phyloP scores from a whole-genome alignment of 2,888 invertebrate genomes.

The Terebella lapidaria region DNA sequence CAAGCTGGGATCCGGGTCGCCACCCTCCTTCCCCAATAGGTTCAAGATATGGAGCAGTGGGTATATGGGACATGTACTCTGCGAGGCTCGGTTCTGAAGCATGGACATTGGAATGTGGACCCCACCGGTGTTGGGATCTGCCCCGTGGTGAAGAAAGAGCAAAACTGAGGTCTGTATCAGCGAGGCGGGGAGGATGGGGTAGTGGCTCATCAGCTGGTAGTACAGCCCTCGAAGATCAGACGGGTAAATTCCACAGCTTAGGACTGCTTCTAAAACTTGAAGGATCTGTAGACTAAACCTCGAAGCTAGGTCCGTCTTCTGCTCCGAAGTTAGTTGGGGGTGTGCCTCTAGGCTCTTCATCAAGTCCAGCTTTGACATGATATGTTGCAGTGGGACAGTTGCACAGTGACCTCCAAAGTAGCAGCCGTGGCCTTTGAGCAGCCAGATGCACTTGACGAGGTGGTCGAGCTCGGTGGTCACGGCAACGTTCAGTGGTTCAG shows the following conservation, averaged over 20 bases:
- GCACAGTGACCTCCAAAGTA: not conserved
- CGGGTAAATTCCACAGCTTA: not conserved
- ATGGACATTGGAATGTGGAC: conserved; percentile 2
- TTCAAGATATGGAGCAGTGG: conserved; percentile 1
- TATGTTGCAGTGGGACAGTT: not conserved
- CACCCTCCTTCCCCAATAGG: not conserved
- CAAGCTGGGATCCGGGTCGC: not conserved
- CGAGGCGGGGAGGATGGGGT: not conserved
- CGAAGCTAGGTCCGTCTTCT: not conserved
- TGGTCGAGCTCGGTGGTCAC: not conserved
- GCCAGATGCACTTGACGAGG: not conserved
- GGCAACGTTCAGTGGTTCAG: not conserved
- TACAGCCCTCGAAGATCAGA: not conserved
- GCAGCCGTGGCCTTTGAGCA: not conserved
- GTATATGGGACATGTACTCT: not conserved
- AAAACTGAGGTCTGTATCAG: not conserved
- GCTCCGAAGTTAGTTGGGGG: not conserved
- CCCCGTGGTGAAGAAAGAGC: not conserved
- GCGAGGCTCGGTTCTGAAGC: not conserved
- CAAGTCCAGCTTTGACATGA: not conserved
- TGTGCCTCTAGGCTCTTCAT: not conserved
- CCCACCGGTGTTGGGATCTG: not conserved
- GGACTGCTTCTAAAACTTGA: not conserved
- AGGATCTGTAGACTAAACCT: not conserved
- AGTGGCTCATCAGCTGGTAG: not conserved